These are phyloP conservation scores for Allacma fusca DNA, from an alignment of 2,888 invertebrate genomes.

Conservation along the genomic window DNA sequence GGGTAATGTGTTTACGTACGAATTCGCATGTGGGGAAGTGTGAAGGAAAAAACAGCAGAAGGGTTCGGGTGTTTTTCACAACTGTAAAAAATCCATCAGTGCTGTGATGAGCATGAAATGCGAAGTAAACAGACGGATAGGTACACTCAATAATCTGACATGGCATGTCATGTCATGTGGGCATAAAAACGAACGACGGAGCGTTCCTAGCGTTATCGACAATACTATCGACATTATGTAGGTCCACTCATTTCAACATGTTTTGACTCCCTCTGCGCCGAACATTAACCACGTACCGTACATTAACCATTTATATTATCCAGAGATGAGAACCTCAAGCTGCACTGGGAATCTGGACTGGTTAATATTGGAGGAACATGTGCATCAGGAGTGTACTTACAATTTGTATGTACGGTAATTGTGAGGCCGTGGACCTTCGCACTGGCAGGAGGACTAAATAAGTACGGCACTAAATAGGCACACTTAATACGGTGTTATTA, in stretches of 20 bases:
- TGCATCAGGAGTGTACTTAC: neutral
- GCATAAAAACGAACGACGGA: constrained; percentile 27
- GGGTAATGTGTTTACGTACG: neutral
- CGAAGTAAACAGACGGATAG: constrained; percentile 30
- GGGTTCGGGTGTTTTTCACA: neutral
- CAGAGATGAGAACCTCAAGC: constrained; percentile 31
- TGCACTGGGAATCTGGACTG: neutral
- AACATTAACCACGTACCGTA: neutral
- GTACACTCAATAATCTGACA: constrained; percentile 31
- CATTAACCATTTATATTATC: neutral
- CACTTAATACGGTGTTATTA: neutral
- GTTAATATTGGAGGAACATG: too few species aligned
- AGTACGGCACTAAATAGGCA: neutral
- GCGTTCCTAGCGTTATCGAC: constrained; percentile 20
- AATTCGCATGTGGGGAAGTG: neutral
- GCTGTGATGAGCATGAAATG: constrained; percentile 35
- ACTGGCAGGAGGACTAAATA: too few species aligned
- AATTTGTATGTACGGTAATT: neutral
- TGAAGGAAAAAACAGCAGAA: neutral
- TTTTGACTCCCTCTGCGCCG: neutral
- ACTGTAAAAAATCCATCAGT: constrained; percentile 39
- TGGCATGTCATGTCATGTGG: constrained; percentile 42
- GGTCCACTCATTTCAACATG: neutral
- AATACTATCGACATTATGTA: constrained; percentile 27
- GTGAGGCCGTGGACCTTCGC: too few species aligned